A percentile compares a stretch with the other conserved stretches of the same genome.
Conservation (phyloP, 2,113 vertebrate species). For the Manacus vitellinus region DNA sequence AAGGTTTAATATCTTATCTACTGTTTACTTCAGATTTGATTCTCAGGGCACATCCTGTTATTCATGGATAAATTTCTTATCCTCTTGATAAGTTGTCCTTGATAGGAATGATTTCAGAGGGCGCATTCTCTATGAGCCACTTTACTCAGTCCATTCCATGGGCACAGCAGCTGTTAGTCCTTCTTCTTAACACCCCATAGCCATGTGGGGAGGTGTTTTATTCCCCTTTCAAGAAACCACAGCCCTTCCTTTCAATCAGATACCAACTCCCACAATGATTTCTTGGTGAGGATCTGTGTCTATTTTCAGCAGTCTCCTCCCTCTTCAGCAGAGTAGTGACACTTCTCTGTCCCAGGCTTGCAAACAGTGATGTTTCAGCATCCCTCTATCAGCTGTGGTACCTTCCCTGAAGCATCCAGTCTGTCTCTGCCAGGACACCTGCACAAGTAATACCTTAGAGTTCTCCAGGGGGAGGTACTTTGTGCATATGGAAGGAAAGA, state of each 20-base stretch:
- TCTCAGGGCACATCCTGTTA: not conserved
- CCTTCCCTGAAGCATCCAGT: not conserved
- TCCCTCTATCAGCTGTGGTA: rapidly evolving
- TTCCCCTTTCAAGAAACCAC: not conserved
- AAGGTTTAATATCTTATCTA: not conserved
- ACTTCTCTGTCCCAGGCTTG: not conserved
- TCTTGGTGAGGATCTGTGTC: not conserved
- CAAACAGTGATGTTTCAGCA: not conserved
- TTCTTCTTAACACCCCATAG: not conserved
- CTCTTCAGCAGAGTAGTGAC: not conserved
- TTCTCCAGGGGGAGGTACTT: not conserved
- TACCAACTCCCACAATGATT: not conserved
- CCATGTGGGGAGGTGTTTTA: not conserved
- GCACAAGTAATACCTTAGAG: not conserved
- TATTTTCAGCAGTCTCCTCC: not conserved
- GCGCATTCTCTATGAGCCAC: rapidly evolving
- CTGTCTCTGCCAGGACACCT: not conserved
- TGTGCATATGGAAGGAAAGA: rapidly evolving
- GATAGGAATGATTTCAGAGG: not conserved
- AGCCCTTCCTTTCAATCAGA: not conserved
- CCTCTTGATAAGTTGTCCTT: not conserved
- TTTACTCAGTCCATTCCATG: not conserved
- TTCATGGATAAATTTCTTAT: not conserved
- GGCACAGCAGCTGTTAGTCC: not conserved
- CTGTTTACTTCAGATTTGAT: not conserved